Evolutionary conservation across 37 sponge, comb jelly and placozoan genomes (phyloP).

Genomic region (Theonella swinhoei): DNA sequence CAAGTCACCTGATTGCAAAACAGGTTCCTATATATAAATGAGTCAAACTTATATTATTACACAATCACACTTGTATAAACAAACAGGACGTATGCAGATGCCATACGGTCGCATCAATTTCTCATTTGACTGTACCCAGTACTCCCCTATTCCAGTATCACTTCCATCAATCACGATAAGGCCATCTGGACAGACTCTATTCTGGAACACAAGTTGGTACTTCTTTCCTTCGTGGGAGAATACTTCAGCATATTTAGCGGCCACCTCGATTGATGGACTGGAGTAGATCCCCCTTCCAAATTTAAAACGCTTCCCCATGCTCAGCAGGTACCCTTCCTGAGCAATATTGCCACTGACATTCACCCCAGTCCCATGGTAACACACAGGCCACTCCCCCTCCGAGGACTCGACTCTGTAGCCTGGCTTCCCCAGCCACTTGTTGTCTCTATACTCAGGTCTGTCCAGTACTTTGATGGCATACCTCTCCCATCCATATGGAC

Average conservation of each 20-base stretch:
- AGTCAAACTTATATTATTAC: no score
- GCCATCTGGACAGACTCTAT: not conserved
- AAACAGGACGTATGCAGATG: conserved; percentile 6
- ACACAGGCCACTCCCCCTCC: not conserved
- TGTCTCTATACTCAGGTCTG: not conserved
- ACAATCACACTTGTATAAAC: no score
- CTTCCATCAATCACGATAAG: not conserved
- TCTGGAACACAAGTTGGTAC: not conserved
- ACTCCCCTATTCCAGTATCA: not conserved
- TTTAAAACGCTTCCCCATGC: not conserved
- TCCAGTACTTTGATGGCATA: not conserved
- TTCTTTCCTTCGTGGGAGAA: not conserved
- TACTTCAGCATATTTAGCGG: not conserved
- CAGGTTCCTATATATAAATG: no score
- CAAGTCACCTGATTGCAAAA: no score
- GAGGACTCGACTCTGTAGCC: not conserved
- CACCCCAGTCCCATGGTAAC: not conserved
- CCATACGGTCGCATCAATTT: conserved; percentile 13
- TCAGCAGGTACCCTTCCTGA: not conserved
- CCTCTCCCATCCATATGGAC: conserved; percentile 5
- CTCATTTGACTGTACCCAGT: conserved; percentile 1
- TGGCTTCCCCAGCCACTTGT: not conserved
- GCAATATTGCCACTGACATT: not conserved
- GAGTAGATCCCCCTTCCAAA: not conserved
- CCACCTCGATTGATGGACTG: not conserved